These are phyloP conservation scores for Anthopleura xanthogrammica DNA, from an alignment of 92 coral and sea anemone species.

Conservation along the genomic window DNA sequence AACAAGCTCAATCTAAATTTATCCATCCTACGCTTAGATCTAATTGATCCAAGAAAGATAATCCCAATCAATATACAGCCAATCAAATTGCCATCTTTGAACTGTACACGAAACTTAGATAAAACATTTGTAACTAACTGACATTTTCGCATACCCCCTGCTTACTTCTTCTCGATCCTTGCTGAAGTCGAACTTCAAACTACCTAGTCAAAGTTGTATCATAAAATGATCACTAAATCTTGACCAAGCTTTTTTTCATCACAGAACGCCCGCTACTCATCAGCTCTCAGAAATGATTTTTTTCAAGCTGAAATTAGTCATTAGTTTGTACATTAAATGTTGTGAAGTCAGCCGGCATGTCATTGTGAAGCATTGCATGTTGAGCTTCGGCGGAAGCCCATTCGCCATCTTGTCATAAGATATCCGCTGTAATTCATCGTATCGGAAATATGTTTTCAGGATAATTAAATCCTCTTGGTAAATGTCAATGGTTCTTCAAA, in stretches of 20 bases:
- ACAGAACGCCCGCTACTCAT: background rate
- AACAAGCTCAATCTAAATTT: too few species aligned
- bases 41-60: too few species aligned
- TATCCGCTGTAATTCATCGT: conserved; percentile 1
- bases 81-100: background rate
- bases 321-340: background rate
- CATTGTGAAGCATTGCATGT: background rate
- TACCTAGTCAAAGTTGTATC: too few species aligned
- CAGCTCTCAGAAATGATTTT: background rate
- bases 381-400: background rate
- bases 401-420: conserved; percentile 2
- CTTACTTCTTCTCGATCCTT: background rate
- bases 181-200: too few species aligned
- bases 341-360: background rate
- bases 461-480: conserved; percentile 6
- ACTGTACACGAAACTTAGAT: background rate
- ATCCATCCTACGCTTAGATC: too few species aligned
- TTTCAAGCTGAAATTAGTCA: background rate
- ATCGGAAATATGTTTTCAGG: conserved; percentile 3
- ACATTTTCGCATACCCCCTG: background rate
- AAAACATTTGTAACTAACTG: background rate
- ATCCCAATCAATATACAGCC: too few species aligned
- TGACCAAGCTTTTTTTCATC: background rate
- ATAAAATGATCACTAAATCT: background rate
- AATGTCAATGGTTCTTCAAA: conserved; percentile 2